Evolutionary conservation across 2,113 vertebrate genomes (phyloP).

Genomic region (Actinemys pallida): DNA sequence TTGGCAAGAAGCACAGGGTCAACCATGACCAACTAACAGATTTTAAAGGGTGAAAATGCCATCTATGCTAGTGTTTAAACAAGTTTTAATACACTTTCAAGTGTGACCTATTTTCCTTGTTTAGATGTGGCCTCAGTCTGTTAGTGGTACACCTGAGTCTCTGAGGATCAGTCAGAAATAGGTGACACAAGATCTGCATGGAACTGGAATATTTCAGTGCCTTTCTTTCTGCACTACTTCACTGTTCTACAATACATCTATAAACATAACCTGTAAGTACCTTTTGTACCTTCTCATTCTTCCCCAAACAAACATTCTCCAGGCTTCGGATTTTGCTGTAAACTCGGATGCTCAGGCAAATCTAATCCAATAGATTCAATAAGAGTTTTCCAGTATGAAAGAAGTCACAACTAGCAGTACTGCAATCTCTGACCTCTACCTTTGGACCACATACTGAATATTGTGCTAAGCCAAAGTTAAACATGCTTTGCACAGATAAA

Average conservation of each 20-base stretch:
- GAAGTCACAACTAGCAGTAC: fast-evolving
- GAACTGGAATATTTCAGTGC: constrained; percentile 58
- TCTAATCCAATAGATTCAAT: background rate
- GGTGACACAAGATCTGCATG: background rate
- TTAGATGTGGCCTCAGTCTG: background rate
- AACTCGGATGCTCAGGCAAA: constrained; percentile 39
- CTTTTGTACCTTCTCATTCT: constrained; percentile 76
- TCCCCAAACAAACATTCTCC: constrained; percentile 56
- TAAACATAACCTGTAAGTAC: constrained; percentile 74
- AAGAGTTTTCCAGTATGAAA: background rate
- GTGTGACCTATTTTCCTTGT: background rate
- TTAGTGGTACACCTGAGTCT: fast-evolving
- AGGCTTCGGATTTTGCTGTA: constrained; percentile 57
- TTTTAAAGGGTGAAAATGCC: background rate
- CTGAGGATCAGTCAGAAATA: constrained; percentile 41
- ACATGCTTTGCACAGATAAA: background rate
- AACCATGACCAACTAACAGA: background rate
- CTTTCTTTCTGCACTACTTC: constrained; percentile 55
- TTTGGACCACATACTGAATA: background rate
- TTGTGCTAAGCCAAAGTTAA: background rate
- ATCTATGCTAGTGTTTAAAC: background rate
- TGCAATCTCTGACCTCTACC: fast-evolving
- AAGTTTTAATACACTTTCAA: background rate
- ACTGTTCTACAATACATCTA: constrained; percentile 1
- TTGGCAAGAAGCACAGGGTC: background rate